Evolutionary conservation across 2,113 vertebrate species (phyloP).

Genomic region (Rhinolophus ferrumequinum): DNA sequence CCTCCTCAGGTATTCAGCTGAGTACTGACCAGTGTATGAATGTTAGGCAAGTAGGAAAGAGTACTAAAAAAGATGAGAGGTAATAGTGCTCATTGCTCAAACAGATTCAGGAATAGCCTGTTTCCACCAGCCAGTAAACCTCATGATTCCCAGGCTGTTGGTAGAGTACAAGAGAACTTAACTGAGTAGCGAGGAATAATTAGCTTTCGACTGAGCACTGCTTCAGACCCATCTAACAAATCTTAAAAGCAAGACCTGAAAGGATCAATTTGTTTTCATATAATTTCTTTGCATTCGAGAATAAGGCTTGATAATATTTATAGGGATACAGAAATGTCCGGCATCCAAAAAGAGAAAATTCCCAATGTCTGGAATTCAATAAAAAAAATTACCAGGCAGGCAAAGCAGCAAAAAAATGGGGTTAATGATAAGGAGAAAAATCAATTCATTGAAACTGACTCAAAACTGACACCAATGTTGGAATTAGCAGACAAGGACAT

Average conservation of each 20-base stretch:
- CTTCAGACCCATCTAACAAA: background rate
- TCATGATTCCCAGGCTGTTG: background rate
- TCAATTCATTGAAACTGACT: background rate
- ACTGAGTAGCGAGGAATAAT: background rate
- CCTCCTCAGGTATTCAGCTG: background rate
- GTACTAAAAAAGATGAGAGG: background rate
- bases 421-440: background rate
- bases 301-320: background rate
- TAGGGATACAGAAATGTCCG: background rate
- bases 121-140: background rate
- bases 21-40: no score
- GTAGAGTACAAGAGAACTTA: background rate
- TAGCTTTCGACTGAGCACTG: background rate
- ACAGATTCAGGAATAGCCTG: background rate
- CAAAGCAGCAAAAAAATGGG: background rate
- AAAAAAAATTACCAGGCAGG: background rate
- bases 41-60: background rate
- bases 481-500: background rate
- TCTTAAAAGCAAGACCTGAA: background rate
- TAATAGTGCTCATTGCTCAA: background rate
- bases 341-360: background rate
- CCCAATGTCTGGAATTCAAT: background rate
- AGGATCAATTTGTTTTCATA: background rate
- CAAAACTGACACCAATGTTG: background rate
- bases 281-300: background rate